Base-by-base conservation (phyloP, 2,888 invertebrate genomes). In the Volucella zonaria region DNA sequence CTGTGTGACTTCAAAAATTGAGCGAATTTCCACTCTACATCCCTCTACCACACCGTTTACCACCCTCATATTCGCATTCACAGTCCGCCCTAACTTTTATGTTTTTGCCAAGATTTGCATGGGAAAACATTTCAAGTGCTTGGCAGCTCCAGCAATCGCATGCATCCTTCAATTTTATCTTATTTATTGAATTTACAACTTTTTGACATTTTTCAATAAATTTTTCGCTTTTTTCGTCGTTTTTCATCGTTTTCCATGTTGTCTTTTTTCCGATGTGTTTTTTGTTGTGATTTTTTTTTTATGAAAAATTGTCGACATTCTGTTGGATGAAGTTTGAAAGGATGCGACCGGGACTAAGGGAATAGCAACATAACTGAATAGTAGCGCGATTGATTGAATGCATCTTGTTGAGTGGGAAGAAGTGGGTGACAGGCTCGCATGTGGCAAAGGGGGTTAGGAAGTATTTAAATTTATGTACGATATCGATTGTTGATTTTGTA, bases 151-250 rank as follows among this genome's bases (percentile, higher is more conserved):
- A 42, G 54, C 68, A 64, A 78, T 78, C 70, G 56, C 42, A 71
- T 78, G 70, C 78, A 78, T 71, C 70, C 70, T 71, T 78, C 77
- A 78, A 78, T 70, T 78, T 77, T 61, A 68, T 78, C 64, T 71
- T 78, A 78, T 78, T 78, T 78, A 78, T 78, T 71, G 78, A 78
- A 78, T 78, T 78, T 78, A 78, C 70, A 78, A 78, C 78, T 78
- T 78, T 78, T 68, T 78, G 78, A 78, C 70, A 71, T 71, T 78
- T 71, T 78, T 64, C 54, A 77, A 70, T 77, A 47, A 52, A 54
- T 23, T 47, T 12, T 51, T 31, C 15, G 10, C 8, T 45, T 3
- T 31, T n/a, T 43, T 49, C 42, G 15, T 51, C 10, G 2, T n/a
- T 62, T 62, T 47, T 10, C 12, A 31, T 58, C 64, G 14, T 49